Conservation (phyloP, 2,113 vertebrate genomes). For the Rhynchomys soricoides region DNA sequence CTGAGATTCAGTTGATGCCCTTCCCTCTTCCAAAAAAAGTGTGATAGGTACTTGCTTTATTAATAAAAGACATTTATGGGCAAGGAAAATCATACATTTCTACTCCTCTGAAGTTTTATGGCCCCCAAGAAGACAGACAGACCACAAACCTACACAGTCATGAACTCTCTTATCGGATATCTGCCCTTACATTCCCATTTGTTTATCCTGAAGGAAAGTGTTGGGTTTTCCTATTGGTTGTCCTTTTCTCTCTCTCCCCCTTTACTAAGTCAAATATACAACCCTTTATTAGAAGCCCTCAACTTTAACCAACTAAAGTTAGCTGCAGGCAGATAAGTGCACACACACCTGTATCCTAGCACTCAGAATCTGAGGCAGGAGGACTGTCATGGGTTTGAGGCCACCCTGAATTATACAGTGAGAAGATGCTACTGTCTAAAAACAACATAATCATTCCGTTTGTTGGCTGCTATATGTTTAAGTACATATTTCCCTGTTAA, state of each 20-base stretch:
- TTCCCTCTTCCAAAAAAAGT: neutral
- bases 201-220: constrained; percentile 47
- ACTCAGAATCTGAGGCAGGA: neutral
- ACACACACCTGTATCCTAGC: neutral
- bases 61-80: constrained; percentile 23
- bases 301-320: neutral
- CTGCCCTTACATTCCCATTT: neutral
- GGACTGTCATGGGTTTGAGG: neutral
- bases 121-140: neutral
- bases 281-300: neutral
- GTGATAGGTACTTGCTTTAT: constrained; percentile 6
- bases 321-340: neutral
- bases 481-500: neutral
- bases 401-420: no score
- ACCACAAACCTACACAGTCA: neutral
- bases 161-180: neutral
- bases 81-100: neutral
- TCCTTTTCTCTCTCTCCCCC: neutral
- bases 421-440: neutral
- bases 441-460: neutral
- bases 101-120: neutral
- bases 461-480: neutral
- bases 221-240: constrained; percentile 22
- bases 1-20: constrained; percentile 4
- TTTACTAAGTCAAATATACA: neutral